Percentiles rank a stretch among this genome's conserved stretches.
These are phyloP conservation scores for Nomada lathburiana DNA, from an alignment of 2,888 invertebrate genomes.

Conservation along the genomic window DNA sequence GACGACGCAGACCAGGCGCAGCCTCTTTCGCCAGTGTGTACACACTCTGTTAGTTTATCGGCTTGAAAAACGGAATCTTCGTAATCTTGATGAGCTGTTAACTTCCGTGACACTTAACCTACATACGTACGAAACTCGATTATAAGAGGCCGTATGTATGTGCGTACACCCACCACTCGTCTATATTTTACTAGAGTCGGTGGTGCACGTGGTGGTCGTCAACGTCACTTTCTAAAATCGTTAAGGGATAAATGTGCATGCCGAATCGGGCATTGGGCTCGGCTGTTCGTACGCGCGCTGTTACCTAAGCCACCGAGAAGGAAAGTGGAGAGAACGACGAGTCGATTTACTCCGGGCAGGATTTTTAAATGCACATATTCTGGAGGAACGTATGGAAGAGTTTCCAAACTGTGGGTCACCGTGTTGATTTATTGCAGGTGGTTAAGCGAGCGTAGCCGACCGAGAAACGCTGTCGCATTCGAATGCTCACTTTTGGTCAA, in stretches of 20 bases:
- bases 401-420: slow-evolving; percentile 20
- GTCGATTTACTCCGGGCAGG: slow-evolving; percentile 20
- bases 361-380: slow-evolving; percentile 21
- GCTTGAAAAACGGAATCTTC: slow-evolving; percentile 11
- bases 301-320: slow-evolving; percentile 39
- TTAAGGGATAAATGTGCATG: slow-evolving; percentile 40
- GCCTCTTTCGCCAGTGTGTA: neutral
- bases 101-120: slow-evolving; percentile 13
- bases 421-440: slow-evolving; percentile 28
- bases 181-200: neutral
- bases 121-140: neutral
- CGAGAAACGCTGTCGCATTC: neutral
- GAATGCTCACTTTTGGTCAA: neutral
- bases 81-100: neutral
- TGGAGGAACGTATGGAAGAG: slow-evolving; percentile 5
- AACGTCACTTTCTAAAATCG: slow-evolving; percentile 54
- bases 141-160: neutral
- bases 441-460: slow-evolving; percentile 9
- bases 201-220: slow-evolving; percentile 35
- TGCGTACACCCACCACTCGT: neutral
- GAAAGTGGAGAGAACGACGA: slow-evolving; percentile 32
- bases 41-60: slow-evolving; percentile 25
- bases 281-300: neutral
- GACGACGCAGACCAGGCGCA: neutral
- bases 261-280: slow-evolving; percentile 37